phyloP scores from a whole-genome alignment of 2,888 invertebrate species.

The Lingula anatina region DNA sequence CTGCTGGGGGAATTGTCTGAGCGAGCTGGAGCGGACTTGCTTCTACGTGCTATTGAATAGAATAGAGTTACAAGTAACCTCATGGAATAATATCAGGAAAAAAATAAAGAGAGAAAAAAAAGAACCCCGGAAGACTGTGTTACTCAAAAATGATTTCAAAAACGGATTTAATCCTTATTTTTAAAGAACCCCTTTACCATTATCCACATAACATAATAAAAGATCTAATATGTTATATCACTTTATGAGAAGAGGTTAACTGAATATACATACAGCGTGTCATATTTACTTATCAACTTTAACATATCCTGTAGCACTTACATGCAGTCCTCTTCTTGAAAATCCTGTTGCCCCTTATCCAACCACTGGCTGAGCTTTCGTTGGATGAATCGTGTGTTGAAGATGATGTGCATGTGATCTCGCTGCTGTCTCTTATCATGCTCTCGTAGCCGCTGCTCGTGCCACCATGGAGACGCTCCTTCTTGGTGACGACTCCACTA shows the following conservation, averaged over 20 bases:
- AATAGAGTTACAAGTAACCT: no score
- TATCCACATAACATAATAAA: no score
- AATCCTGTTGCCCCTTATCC: constrained; percentile 29
- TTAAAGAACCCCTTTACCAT: no score
- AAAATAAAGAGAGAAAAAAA: no score
- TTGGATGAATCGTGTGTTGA: constrained; percentile 52
- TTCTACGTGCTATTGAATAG: constrained; percentile 34
- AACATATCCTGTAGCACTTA: constrained; percentile 21
- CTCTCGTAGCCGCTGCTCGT: constrained; percentile 85
- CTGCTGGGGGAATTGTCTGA: constrained; percentile 30
- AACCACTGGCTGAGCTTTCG: constrained; percentile 38
- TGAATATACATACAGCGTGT: no score
- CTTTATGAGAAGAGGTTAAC: no score
- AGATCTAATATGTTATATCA: no score
- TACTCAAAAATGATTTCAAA: no score
- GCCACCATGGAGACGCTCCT: constrained; percentile 51
- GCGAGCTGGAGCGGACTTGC: constrained; percentile 47
- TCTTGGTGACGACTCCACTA: constrained; percentile 30
- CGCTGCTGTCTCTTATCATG: constrained; percentile 70
- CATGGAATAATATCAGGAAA: no score
- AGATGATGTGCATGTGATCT: constrained; percentile 71
- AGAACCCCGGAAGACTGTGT: no score
- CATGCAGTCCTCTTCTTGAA: constrained; percentile 33
- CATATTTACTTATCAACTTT: no score
- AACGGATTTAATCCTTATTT: no score